These are phyloP conservation scores for Hydrocynus forskahlii DNA, from an alignment of 2,797 vertebrate species.

Conservation along the genomic window DNA sequence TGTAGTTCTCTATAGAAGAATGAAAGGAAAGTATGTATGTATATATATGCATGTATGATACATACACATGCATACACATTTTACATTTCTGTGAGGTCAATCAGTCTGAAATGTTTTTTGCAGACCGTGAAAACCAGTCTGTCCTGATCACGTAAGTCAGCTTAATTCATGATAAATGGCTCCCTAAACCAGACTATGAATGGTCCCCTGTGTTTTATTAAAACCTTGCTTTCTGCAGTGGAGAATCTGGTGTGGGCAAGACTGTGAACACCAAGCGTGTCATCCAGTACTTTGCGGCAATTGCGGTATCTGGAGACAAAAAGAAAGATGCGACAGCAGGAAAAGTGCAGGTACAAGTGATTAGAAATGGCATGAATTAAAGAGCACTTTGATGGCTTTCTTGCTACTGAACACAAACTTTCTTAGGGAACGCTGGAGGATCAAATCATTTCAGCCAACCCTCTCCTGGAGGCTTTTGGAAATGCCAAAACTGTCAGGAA, in stretches of 20 bases:
- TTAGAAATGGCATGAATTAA: neutral
- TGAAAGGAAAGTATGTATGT: too few species aligned
- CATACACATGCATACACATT: too few species aligned
- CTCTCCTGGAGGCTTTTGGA: conserved; percentile 77
- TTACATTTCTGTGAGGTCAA: neutral
- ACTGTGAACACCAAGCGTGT: neutral
- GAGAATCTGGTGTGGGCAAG: neutral
- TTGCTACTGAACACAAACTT: neutral
- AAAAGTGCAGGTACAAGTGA: neutral
- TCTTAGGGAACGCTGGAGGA: conserved; percentile 54
- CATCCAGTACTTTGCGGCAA: conserved; percentile 8
- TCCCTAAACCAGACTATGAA: neutral
- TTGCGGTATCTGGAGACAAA: neutral
- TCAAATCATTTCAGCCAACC: conserved; percentile 57
- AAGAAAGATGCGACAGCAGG: neutral
- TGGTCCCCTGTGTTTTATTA: neutral
- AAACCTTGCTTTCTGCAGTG: neutral
- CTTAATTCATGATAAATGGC: neutral
- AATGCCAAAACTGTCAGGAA: conserved; percentile 67
- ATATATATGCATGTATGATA: too few species aligned
- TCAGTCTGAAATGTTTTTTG: neutral
- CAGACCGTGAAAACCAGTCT: neutral
- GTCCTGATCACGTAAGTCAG: neutral
- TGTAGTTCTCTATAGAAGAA: too few species aligned
- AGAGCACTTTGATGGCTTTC: neutral